These are phyloP conservation scores for Tromatobia lineatoria DNA, from an alignment of 2,888 invertebrate genomes.

Conservation along the genomic window DNA sequence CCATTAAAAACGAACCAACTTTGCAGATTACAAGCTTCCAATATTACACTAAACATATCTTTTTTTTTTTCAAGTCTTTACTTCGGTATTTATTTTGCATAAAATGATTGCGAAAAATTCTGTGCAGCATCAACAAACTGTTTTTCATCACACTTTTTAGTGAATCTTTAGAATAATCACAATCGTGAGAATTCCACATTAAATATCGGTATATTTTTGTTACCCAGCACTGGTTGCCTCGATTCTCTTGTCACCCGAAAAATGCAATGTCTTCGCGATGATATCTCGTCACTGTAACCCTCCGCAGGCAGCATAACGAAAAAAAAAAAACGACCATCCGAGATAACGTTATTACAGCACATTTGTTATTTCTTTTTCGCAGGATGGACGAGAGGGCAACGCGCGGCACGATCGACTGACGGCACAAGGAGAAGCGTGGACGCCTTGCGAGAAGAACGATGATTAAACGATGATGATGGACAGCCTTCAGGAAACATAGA, in stretches of 20 bases:
- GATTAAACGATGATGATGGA: conserved; percentile 72
- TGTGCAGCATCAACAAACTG: background rate
- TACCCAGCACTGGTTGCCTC: conserved; percentile 19
- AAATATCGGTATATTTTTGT: conserved; percentile 46
- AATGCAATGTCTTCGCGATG: conserved; percentile 7
- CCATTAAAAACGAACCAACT: background rate
- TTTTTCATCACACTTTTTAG: background rate
- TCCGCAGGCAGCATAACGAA: background rate
- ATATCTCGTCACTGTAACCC: conserved; percentile 14
- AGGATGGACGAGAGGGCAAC: conserved; percentile 85
- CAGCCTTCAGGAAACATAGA: conserved; percentile 39
- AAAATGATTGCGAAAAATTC: too few relatives aligned
- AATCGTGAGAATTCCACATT: background rate
- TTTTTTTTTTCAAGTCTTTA: too few relatives aligned
- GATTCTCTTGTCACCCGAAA: conserved; percentile 10
- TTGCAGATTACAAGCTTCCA: background rate
- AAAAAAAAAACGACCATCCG: background rate
- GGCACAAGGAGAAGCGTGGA: conserved; percentile 80
- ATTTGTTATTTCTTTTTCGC: conserved; percentile 52
- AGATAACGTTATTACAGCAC: conserved; percentile 6
- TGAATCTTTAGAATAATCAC: background rate
- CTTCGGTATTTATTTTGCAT: too few relatives aligned
- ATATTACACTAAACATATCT: background rate
- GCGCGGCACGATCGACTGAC: conserved; percentile 83
- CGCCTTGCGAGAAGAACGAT: conserved; percentile 70